phyloP scores from a whole-genome alignment of 2,797 vertebrate genomes.

The Tachyglossus aculeatus region DNA sequence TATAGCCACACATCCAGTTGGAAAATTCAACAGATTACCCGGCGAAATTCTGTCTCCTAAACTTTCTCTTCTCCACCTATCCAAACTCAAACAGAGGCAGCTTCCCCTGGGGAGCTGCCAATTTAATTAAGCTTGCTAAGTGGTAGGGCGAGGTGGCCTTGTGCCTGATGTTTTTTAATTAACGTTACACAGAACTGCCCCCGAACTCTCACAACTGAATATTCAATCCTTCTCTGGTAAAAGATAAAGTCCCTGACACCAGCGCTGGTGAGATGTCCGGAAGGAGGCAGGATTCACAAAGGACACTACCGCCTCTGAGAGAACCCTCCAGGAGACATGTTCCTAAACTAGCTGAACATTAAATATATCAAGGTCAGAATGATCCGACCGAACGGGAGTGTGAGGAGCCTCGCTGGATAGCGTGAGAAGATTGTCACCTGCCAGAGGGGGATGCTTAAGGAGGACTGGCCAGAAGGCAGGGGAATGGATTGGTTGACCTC shows the following conservation, averaged over 20 bases:
- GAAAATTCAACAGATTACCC: conserved; percentile 40
- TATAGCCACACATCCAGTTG: conserved; percentile 6
- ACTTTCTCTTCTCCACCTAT: conserved; percentile 13
- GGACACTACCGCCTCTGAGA: too few relatives aligned
- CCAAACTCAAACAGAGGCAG: conserved; percentile 8
- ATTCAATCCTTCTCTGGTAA: conserved; percentile 13
- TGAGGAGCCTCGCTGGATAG: not conserved
- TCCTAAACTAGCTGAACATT: conserved; percentile 8
- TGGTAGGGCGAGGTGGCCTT: not conserved
- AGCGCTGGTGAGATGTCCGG: conserved; percentile 9
- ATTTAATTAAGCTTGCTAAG: conserved; percentile 43
- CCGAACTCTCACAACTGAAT: conserved; percentile 21
- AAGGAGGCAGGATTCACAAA: not conserved
- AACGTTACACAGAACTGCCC: conserved; percentile 15
- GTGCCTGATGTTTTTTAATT: conserved; percentile 25
- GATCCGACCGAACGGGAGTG: not conserved
- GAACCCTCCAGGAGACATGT: conserved; percentile 5
- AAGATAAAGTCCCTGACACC: conserved; percentile 11
- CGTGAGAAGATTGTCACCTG: too few relatives aligned
- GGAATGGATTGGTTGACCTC: not conserved
- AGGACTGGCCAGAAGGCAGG: not conserved
- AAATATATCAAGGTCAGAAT: not conserved
- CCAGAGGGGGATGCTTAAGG: too few relatives aligned
- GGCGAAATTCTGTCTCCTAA: conserved; percentile 25
- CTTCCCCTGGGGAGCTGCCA: conserved; percentile 17